Percentiles rank a stretch among this genome's conserved stretches.
Conservation (phyloP, 2,797 vertebrate species). For the Phalloptychus januarius region DNA sequence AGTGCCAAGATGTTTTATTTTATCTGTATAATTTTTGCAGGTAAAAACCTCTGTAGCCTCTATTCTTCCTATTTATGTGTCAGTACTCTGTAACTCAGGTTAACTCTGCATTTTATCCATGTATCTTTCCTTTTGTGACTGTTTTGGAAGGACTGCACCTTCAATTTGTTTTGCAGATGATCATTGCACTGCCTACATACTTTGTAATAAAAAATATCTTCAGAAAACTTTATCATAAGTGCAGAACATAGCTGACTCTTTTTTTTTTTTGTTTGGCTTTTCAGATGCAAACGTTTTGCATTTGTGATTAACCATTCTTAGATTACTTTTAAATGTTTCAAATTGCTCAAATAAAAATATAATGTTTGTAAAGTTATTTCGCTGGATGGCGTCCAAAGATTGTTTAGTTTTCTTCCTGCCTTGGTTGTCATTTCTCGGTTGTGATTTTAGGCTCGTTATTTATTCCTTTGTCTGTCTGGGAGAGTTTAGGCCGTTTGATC, state of each 20-base stretch:
- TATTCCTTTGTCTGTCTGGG: not conserved
- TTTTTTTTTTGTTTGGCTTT: not conserved
- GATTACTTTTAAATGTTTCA: not conserved
- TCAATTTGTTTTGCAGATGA: constrained; percentile 58
- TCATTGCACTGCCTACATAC: constrained; percentile 64
- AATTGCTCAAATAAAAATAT: not conserved
- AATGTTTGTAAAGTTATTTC: not conserved
- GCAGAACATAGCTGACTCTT: not conserved
- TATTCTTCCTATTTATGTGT: constrained; percentile 25
- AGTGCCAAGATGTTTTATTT: constrained; percentile 52
- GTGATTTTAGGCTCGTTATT: not conserved
- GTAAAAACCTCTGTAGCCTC: constrained; percentile 13
- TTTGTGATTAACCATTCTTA: not conserved
- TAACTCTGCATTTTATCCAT: constrained; percentile 55
- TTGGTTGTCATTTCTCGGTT: not conserved
- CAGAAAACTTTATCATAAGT: not conserved
- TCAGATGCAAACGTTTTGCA: not conserved
- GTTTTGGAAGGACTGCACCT: constrained; percentile 62
- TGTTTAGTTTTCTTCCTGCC: not conserved
- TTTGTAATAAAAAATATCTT: constrained; percentile 54
- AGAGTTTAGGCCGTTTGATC: not conserved
- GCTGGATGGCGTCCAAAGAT: not conserved
- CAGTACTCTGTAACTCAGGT: constrained; percentile 68
- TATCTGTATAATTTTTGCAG: constrained; percentile 32
- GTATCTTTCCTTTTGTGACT: constrained; percentile 52